Conservation (phyloP, 1,140 invertebrate species). For the Ctenoplectra terminalis region DNA sequence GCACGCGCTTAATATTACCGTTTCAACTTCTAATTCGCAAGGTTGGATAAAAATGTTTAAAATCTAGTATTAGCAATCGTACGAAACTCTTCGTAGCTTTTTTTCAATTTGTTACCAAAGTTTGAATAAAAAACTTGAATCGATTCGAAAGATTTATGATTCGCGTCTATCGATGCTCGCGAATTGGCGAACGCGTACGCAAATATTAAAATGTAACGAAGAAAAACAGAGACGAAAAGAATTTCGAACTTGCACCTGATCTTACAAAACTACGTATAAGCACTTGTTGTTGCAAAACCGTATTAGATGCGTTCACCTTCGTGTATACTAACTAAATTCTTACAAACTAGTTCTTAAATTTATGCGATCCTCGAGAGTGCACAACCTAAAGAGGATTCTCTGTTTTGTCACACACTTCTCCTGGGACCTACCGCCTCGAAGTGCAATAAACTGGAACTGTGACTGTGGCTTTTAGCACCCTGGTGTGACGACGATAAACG, state of each 20-base stretch:
- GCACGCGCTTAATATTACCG: neutral
- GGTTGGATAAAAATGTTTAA: neutral
- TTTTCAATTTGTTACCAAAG: neutral
- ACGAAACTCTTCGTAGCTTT: neutral
- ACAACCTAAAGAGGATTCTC: constrained; percentile 32
- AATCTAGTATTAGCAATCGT: neutral
- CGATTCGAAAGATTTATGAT: neutral
- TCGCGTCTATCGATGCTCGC: neutral
- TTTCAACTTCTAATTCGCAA: no score
- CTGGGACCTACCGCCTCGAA: constrained; percentile 13
- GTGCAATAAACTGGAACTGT: constrained; percentile 14
- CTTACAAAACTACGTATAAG: neutral
- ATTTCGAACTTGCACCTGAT: constrained; percentile 4
- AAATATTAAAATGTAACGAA: neutral
- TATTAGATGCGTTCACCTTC: constrained; percentile 8
- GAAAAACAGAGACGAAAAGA: neutral
- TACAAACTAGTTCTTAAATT: constrained; percentile 31
- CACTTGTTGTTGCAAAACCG: constrained; percentile 9
- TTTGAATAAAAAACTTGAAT: neutral
- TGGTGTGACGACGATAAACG: neutral
- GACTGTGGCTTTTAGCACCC: neutral
- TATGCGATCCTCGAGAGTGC: constrained; percentile 23
- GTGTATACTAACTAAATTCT: constrained; percentile 1
- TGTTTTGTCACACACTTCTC: constrained; percentile 20
- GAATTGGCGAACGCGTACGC: neutral